Percentiles rank a stretch among this genome's conserved stretches.
Conservation (phyloP, 2,888 invertebrate species). For the Mimumesa dahlbomi region DNA sequence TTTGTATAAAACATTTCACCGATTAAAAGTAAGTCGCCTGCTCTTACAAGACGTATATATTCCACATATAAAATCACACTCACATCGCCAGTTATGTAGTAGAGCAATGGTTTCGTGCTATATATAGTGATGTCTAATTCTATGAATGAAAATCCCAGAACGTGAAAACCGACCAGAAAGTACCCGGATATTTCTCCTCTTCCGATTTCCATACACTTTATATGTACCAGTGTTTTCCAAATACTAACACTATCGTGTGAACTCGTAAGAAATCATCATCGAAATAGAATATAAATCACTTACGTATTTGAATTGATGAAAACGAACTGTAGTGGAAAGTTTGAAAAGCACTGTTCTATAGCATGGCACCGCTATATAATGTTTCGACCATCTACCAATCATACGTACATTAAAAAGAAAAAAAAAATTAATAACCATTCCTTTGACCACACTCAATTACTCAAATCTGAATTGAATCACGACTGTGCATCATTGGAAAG, state of each 20-base stretch:
- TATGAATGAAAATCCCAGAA: slow-evolving; percentile 29
- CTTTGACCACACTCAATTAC: slow-evolving; percentile 1
- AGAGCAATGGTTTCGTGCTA: slow-evolving; percentile 61
- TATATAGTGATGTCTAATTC: slow-evolving; percentile 50
- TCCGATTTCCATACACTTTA: neutral
- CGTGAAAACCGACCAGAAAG: slow-evolving; percentile 24
- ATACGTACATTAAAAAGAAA: too few relatives aligned
- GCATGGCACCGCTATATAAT: slow-evolving; percentile 62
- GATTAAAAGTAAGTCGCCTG: slow-evolving; percentile 46
- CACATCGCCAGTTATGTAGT: slow-evolving; percentile 60
- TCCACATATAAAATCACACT: slow-evolving; percentile 41
- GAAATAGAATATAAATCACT: too few relatives aligned
- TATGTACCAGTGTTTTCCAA: slow-evolving; percentile 37
- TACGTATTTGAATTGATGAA: too few relatives aligned
- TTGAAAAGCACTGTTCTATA: slow-evolving; percentile 38
- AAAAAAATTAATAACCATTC: too few relatives aligned
- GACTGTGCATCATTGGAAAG: slow-evolving; percentile 64
- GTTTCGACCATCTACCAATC: slow-evolving; percentile 36
- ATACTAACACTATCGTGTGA: too few relatives aligned
- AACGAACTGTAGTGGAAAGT: too few relatives aligned
- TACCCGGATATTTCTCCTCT: neutral
- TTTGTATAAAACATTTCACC: too few relatives aligned
- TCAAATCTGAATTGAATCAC: slow-evolving; percentile 30
- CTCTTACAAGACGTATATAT: slow-evolving; percentile 39
- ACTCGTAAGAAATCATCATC: too few relatives aligned